These are phyloP conservation scores for Synergus itoensis DNA, from an alignment of 2,888 invertebrate genomes.

Conservation along the genomic window DNA sequence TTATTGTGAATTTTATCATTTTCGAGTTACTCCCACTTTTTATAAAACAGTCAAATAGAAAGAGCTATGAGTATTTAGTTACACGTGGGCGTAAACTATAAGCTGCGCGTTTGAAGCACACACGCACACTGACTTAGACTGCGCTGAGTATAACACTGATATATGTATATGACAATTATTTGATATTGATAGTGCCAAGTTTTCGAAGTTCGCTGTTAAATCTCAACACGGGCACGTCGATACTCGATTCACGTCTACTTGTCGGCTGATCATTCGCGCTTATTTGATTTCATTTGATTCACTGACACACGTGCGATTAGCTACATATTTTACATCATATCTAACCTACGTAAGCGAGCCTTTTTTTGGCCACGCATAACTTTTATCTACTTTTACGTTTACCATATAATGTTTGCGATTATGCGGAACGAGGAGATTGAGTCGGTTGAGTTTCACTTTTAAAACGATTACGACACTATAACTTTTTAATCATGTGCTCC, in stretches of 20 bases:
- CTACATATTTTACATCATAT: neutral
- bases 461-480: neutral
- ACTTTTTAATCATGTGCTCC: too few relatives aligned
- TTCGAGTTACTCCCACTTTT: slow-evolving; percentile 3
- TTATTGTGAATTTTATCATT: neutral
- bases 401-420: neutral
- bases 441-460: neutral
- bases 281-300: neutral
- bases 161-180: neutral
- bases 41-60: neutral
- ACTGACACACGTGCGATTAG: neutral
- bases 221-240: too few relatives aligned
- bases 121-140: neutral
- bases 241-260: too few relatives aligned
- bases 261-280: too few relatives aligned
- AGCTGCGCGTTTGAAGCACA: neutral
- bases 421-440: neutral
- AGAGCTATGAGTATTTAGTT: neutral
- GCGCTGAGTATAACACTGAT: neutral
- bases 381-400: neutral
- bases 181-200: neutral
- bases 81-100: neutral
- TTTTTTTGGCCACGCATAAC: too few relatives aligned
- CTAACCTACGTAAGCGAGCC: neutral
- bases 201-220: too few relatives aligned